phyloP scores from a whole-genome alignment of 2,113 vertebrate species.

The Plotosus lineatus region DNA sequence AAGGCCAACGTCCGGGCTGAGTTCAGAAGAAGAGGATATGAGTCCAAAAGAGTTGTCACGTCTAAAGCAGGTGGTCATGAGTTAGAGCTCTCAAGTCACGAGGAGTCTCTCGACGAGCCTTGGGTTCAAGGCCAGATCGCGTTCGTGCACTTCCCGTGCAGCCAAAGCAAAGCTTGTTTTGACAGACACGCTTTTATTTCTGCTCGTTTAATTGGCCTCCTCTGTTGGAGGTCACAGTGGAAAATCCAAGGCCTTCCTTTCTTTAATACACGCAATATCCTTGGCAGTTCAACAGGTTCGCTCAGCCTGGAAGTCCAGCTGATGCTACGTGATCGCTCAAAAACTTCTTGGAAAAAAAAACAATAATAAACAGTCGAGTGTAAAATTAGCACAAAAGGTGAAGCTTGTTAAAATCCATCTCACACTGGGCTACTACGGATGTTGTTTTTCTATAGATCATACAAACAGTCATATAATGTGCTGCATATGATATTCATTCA shows the following conservation, averaged over 20 bases:
- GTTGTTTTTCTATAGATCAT: background rate
- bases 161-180: conserved; percentile 30
- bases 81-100: background rate
- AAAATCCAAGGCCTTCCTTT: conserved; percentile 16
- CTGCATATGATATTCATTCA: too few relatives aligned
- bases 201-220: conserved; percentile 25
- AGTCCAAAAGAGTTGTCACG: conserved; percentile 57
- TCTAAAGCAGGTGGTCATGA: conserved; percentile 58
- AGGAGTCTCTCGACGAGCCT: conserved; percentile 16
- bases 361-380: background rate
- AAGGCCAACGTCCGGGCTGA: conserved; percentile 25
- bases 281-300: conserved; percentile 42
- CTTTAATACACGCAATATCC: conserved; percentile 21
- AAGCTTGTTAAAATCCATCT: background rate
- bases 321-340: conserved; percentile 34
- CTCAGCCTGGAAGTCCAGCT: background rate
- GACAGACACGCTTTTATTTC: conserved; percentile 34
- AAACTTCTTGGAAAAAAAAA: background rate
- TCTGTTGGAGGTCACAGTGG: conserved; percentile 21
- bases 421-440: background rate
- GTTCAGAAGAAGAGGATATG: conserved; percentile 55
- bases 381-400: conserved; percentile 10
- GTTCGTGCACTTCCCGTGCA: background rate
- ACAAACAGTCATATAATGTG: too few relatives aligned
- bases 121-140: conserved; percentile 18